Percentiles rank a stretch among this genome's conserved stretches.
These are phyloP conservation scores for Lysiphlebus fabarum DNA, from an alignment of 1,140 invertebrate genomes.

Conservation along the genomic window DNA sequence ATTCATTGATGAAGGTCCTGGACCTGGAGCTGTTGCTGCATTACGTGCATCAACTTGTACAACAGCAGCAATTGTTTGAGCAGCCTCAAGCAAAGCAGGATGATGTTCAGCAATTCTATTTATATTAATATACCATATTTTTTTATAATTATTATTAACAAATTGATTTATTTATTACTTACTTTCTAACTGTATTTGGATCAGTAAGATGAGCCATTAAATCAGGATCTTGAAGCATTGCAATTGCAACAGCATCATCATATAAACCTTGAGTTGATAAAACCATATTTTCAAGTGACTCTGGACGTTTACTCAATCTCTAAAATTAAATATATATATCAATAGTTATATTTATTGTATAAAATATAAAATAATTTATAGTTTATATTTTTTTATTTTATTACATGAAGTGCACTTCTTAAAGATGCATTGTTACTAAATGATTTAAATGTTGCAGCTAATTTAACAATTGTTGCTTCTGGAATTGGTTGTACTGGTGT, in stretches of 20 bases:
- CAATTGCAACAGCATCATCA: slow-evolving; percentile 58
- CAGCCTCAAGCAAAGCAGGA: slow-evolving; percentile 55
- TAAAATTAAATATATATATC: slow-evolving; percentile 34
- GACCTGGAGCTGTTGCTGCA: slow-evolving; percentile 31
- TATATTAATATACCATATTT: background rate
- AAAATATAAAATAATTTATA: slow-evolving; percentile 9
- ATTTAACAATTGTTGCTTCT: slow-evolving; percentile 49
- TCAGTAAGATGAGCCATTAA: slow-evolving; percentile 57
- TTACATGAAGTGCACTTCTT: slow-evolving; percentile 54
- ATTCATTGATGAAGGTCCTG: slow-evolving; percentile 38
- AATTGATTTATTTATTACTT: slow-evolving; percentile 18
- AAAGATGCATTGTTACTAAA: slow-evolving; percentile 52
- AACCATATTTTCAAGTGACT: slow-evolving; percentile 59
- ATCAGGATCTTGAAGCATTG: slow-evolving; percentile 60
- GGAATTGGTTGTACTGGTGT: slow-evolving; percentile 39
- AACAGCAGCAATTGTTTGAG: slow-evolving; percentile 54
- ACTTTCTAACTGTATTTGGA: slow-evolving; percentile 54
- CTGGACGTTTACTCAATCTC: slow-evolving; percentile 55
- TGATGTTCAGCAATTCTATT: slow-evolving; percentile 53
- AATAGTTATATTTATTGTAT: background rate
- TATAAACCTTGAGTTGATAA: slow-evolving; percentile 53
- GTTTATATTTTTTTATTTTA: slow-evolving; percentile 12
- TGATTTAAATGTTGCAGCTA: slow-evolving; percentile 52
- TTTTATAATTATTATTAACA: background rate
- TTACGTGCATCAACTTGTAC: slow-evolving; percentile 55